Conservation (phyloP, 2,113 vertebrate species). For the Entelurus aequoreus region DNA sequence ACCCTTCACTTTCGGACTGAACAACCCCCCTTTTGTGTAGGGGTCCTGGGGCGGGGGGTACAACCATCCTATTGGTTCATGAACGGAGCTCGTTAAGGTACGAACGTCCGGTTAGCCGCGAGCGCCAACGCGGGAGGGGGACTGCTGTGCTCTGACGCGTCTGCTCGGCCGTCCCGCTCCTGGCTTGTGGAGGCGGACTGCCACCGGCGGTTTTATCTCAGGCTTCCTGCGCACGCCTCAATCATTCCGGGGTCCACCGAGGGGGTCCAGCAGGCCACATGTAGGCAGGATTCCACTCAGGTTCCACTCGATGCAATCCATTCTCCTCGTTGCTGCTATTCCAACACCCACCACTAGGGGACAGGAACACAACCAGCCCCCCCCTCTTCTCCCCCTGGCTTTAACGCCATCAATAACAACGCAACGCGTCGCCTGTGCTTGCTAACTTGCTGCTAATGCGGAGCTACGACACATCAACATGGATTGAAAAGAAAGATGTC, state of each 20-base stretch:
- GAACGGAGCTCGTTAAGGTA: background rate
- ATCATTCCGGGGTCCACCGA: constrained; percentile 41
- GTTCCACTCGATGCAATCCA: constrained; percentile 62
- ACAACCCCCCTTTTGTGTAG: constrained; percentile 4
- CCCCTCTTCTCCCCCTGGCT: constrained; percentile 32
- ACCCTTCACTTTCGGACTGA: constrained; percentile 50
- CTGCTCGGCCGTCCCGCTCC: background rate
- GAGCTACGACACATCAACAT: constrained; percentile 21
- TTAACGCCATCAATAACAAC: background rate
- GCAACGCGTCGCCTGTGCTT: constrained; percentile 38
- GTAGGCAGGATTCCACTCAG: constrained; percentile 62
- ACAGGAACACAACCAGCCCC: constrained; percentile 53
- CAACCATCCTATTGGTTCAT: constrained; percentile 14
- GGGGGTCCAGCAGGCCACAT: constrained; percentile 38
- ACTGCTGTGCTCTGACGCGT: constrained; percentile 59
- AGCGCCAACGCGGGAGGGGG: constrained; percentile 35
- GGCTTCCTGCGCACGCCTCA: constrained; percentile 42
- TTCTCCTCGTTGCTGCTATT: constrained; percentile 61
- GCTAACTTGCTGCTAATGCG: constrained; percentile 18
- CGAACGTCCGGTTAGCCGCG: constrained; percentile 19
- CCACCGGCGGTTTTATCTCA: constrained; percentile 43
- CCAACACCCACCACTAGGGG: constrained; percentile 48
- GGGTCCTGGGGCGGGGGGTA: constrained; percentile 31
- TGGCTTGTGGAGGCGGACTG: no score
- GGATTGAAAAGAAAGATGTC: constrained; percentile 2